Percentiles rank a stretch among this genome's conserved stretches.
Conservation (phyloP, 2,113 vertebrate genomes). For the Argyrosomus japonicus region DNA sequence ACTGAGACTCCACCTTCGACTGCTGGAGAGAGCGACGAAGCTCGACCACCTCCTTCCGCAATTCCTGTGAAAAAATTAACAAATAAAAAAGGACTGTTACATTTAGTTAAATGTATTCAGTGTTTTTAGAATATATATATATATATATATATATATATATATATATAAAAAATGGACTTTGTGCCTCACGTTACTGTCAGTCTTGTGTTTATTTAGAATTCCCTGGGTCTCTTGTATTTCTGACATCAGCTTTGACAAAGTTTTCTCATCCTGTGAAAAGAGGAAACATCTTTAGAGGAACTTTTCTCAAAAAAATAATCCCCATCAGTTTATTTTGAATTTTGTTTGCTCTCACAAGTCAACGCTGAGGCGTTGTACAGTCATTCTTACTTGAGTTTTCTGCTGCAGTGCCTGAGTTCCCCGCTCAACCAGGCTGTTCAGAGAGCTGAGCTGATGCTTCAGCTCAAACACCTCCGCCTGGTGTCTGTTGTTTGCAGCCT, state of each 20-base stretch:
- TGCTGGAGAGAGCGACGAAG: conserved; percentile 74
- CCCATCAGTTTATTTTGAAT: background rate
- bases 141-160: background rate
- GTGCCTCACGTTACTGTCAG: conserved; percentile 76
- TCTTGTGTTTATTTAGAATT: conserved; percentile 70
- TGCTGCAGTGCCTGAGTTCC: conserved; percentile 76
- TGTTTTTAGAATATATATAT: background rate
- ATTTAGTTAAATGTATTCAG: background rate
- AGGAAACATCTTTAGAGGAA: background rate
- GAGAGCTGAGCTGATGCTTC: conserved; percentile 55
- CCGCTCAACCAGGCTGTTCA: conserved; percentile 71
- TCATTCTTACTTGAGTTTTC: conserved; percentile 72
- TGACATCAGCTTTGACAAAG: conserved; percentile 64
- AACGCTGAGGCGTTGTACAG: background rate
- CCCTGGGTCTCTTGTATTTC: conserved; percentile 78
- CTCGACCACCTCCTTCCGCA: conserved; percentile 74
- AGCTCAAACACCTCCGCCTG: conserved; percentile 69
- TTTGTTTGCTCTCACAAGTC: background rate
- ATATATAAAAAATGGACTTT: background rate
- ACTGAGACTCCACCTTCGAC: conserved; percentile 72
- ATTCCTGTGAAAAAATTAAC: conserved; percentile 65
- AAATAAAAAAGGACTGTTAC: background rate
- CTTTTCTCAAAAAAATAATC: conserved; percentile 1
- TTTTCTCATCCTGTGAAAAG: conserved; percentile 77
- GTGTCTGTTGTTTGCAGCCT: conserved; percentile 55